Evolutionary conservation across 2,888 invertebrate genomes (phyloP).

Genomic region (Ferdinandea cuprea): DNA sequence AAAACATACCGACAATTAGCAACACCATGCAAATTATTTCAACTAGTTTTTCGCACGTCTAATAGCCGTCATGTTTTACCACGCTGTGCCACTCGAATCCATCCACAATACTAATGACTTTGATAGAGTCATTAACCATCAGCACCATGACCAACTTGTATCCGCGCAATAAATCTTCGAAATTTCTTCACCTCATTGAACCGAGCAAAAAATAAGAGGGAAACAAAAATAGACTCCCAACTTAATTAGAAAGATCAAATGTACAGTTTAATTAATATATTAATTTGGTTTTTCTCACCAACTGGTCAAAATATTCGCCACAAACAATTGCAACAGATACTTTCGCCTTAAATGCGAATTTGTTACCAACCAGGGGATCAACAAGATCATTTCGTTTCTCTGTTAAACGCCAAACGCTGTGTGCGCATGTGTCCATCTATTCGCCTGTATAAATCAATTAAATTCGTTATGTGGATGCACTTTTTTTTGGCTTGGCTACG

Average conservation of each 20-base stretch:
- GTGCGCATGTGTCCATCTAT: slow-evolving; percentile 41
- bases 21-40: slow-evolving; percentile 43
- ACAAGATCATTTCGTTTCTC: slow-evolving; percentile 46
- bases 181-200: slow-evolving; percentile 28
- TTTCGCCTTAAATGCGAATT: slow-evolving; percentile 51
- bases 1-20: slow-evolving; percentile 60
- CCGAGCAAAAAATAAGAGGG: slow-evolving; percentile 32
- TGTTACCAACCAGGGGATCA: slow-evolving; percentile 32
- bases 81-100: slow-evolving; percentile 26
- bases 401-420: slow-evolving; percentile 31
- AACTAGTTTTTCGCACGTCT: slow-evolving; percentile 43
- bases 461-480: slow-evolving; percentile 23
- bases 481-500: slow-evolving; percentile 3
- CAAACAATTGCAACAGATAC: slow-evolving; percentile 13
- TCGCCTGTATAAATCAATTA: slow-evolving; percentile 62
- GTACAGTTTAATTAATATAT: too few relatives aligned
- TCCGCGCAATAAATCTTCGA: neutral
- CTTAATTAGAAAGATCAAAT: slow-evolving; percentile 12
- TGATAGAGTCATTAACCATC: slow-evolving; percentile 55
- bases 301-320: slow-evolving; percentile 25
- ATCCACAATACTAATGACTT: slow-evolving; percentile 41
- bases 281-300: slow-evolving; percentile 41
- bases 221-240: slow-evolving; percentile 30
- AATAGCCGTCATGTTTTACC: slow-evolving; percentile 44
- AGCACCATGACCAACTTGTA: slow-evolving; percentile 39